Evolutionary conservation across 2,797 vertebrate genomes (phyloP).

Genomic region (Melanogrammus aeglefinus): DNA sequence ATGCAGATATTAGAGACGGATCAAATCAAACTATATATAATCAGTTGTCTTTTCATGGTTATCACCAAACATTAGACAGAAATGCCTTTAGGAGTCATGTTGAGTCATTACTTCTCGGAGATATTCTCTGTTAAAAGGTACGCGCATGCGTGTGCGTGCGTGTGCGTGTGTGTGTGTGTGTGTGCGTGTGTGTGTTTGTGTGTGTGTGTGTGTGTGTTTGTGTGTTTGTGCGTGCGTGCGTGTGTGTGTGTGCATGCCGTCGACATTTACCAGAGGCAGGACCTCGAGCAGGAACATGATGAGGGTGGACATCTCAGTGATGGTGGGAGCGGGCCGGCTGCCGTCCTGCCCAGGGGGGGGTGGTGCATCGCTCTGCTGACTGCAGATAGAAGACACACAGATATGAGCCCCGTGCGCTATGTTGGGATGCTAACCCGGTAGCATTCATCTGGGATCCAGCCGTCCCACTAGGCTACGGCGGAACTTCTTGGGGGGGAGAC

Average conservation of each 20-base stretch:
- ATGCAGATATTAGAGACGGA: too few species aligned
- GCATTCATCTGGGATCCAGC: neutral
- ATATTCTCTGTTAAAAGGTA: too few species aligned
- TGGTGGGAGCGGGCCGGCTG: conserved; percentile 66
- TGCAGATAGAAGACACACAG: conserved; percentile 33
- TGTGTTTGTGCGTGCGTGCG: neutral
- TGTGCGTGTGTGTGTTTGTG: neutral
- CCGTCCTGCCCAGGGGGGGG: conserved; percentile 49
- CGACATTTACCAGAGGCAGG: conserved; percentile 84
- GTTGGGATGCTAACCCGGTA: neutral
- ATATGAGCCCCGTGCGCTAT: neutral
- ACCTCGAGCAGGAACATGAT: conserved; percentile 92
- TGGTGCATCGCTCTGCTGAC: conserved; percentile 49
- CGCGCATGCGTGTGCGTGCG: too few species aligned
- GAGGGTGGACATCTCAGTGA: conserved; percentile 86
- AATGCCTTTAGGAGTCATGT: neutral
- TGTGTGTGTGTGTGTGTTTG: neutral
- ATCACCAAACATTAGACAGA: neutral
- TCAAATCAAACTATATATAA: neutral
- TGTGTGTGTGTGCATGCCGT: neutral
- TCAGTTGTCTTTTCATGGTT: neutral
- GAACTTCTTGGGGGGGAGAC: too few species aligned
- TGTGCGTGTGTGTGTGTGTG: too few species aligned
- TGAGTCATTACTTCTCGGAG: neutral
- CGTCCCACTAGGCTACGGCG: neutral